Percentiles rank a stretch among this genome's conserved stretches.
Evolutionary conservation across 2,888 invertebrate species (phyloP).

Genomic region (Spodoptera littoralis): DNA sequence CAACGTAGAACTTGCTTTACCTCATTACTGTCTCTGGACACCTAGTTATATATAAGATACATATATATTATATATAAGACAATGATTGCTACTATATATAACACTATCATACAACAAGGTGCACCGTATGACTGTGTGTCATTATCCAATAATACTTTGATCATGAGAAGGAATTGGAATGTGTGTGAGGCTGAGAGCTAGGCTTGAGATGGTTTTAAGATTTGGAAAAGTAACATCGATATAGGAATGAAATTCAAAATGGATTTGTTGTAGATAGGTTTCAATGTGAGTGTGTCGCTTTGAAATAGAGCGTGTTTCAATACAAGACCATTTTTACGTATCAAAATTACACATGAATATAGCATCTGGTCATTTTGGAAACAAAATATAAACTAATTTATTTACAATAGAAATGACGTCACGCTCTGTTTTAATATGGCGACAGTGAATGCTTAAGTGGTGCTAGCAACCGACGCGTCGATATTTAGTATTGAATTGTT

Average conservation of each 20-base stretch:
- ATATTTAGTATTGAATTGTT: conserved; percentile 32
- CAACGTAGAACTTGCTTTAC: conserved; percentile 50
- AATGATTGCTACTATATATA: conserved; percentile 7
- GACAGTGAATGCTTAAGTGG: conserved; percentile 69
- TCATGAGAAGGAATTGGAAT: conserved; percentile 41
- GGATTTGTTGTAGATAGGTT: conserved; percentile 60
- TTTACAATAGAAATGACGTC: neutral
- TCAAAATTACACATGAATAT: too few species aligned
- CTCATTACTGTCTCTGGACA: conserved; percentile 45
- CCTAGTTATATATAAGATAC: conserved; percentile 34
- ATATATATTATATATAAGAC: conserved; percentile 1
- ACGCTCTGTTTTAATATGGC: conserved; percentile 34
- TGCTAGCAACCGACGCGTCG: conserved; percentile 73
- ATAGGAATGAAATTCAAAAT: conserved; percentile 22
- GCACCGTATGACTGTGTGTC: conserved; percentile 57
- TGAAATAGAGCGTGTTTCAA: conserved; percentile 37
- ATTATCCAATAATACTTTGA: conserved; percentile 17
- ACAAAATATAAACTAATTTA: too few species aligned
- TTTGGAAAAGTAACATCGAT: conserved; percentile 47
- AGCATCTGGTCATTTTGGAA: too few species aligned
- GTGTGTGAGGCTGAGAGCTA: conserved; percentile 27
- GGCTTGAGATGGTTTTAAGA: conserved; percentile 16
- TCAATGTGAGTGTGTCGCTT: conserved; percentile 32
- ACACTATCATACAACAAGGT: conserved; percentile 36
- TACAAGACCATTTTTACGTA: neutral